Percentiles rank a stretch among this genome's conserved stretches.
phyloP scores from a whole-genome alignment of 2,113 vertebrate genomes.

The Rhabdomys dilectus region DNA sequence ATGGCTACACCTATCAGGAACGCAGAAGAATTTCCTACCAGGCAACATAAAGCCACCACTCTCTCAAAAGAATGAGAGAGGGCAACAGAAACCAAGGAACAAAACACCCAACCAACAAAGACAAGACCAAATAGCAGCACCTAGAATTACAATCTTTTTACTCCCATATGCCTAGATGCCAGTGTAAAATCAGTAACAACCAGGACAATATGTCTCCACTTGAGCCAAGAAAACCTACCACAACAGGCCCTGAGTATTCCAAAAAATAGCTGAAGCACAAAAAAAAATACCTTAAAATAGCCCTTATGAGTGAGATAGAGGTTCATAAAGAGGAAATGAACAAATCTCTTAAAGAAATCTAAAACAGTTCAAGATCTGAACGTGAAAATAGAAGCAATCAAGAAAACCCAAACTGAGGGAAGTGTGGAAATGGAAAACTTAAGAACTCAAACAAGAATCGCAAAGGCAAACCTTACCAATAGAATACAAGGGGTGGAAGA shows the following conservation, averaged over 20 bases:
- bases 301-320: not conserved
- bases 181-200: not conserved
- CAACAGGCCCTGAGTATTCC: not conserved
- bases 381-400: not conserved
- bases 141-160: not conserved
- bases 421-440: not conserved
- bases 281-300: not conserved
- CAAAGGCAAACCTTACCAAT: not conserved
- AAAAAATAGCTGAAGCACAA: not conserved
- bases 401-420: not conserved
- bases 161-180: not conserved
- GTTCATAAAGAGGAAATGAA: not conserved
- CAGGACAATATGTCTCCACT: not conserved
- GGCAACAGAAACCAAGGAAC: not conserved
- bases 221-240: not conserved
- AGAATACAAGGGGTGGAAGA: not conserved
- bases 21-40: not conserved
- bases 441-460: not conserved
- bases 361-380: no score
- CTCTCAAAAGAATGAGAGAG: not conserved
- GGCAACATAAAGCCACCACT: not conserved
- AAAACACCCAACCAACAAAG: not conserved
- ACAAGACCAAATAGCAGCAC: not conserved
- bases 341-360: not conserved
- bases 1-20: not conserved